These are phyloP conservation scores for Daubentonia madagascariensis DNA, from an alignment of 2,113 vertebrate species.

Conservation along the genomic window DNA sequence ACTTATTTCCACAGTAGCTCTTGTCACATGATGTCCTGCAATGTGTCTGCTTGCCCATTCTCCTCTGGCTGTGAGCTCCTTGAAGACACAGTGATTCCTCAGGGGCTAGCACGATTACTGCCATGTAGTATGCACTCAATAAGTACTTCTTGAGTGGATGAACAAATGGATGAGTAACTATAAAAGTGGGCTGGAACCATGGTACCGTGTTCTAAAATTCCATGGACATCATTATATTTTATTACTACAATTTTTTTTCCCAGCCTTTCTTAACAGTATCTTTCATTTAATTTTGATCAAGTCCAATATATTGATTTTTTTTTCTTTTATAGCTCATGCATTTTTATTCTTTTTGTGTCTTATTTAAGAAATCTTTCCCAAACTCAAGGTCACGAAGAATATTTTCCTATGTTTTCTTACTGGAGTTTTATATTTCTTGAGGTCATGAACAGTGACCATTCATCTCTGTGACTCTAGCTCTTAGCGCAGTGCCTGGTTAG, in stretches of 20 bases:
- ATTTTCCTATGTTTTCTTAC: neutral
- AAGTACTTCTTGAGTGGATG: neutral
- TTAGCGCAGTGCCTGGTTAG: neutral
- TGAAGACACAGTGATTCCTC: neutral
- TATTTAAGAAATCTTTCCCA: neutral
- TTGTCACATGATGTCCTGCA: accelerated
- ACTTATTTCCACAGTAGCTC: neutral
- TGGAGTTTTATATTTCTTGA: neutral
- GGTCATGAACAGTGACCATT: neutral
- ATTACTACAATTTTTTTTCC: too few relatives aligned
- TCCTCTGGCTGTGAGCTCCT: neutral
- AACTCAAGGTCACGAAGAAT: neutral
- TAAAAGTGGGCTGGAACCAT: neutral
- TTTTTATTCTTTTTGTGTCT: neutral
- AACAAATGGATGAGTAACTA: neutral
- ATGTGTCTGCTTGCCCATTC: accelerated
- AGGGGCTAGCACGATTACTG: neutral
- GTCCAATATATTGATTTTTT: neutral
- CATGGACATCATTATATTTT: neutral
- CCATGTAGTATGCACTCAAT: neutral
- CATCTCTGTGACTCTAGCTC: neutral
- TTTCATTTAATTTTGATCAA: conserved; percentile 6
- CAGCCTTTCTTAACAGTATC: neutral
- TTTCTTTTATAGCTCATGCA: neutral
- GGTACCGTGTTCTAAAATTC: neutral